Conservation (phyloP, 1,140 invertebrate genomes). For the Saccostrea echinata region DNA sequence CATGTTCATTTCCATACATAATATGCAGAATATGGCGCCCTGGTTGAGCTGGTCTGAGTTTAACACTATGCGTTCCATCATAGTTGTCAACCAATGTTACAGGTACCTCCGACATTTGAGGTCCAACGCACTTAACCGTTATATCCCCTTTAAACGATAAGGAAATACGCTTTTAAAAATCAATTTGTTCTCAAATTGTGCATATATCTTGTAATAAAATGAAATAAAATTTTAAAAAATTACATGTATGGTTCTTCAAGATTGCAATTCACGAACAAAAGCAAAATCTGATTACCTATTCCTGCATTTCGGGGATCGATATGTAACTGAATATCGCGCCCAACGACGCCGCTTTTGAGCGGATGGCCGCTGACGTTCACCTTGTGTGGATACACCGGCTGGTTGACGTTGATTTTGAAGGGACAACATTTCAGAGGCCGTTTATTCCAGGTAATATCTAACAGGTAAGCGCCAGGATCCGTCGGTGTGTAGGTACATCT, state of each 20-base stretch:
- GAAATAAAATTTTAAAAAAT: not conserved
- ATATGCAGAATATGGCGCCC: constrained; percentile 95
- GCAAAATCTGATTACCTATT: constrained; percentile 79
- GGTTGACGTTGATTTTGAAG: constrained; percentile 91
- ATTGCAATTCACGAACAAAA: not conserved
- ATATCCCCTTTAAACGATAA: constrained; percentile 87
- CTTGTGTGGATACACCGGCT: constrained; percentile 86
- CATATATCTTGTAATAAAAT: not conserved
- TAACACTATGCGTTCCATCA: constrained; percentile 97
- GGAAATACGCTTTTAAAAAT: too few relatives aligned
- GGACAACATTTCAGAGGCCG: constrained; percentile 94
- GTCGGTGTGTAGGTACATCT: constrained; percentile 89
- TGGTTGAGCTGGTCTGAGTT: constrained; percentile 96
- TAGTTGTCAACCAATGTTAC: constrained; percentile 98
- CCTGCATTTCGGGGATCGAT: constrained; percentile 97
- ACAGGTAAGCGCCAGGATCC: constrained; percentile 83
- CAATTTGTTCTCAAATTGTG: too few relatives aligned
- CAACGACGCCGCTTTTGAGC: constrained; percentile 93
- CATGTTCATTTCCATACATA: constrained; percentile 91
- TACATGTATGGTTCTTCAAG: not conserved
- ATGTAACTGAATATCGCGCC: constrained; percentile 95
- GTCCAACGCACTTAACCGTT: constrained; percentile 96
- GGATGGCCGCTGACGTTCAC: constrained; percentile 95
- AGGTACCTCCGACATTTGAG: constrained; percentile 88
- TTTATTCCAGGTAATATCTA: constrained; percentile 95